Evolutionary conservation across 2,113 vertebrate species (phyloP), one percentile per base, ranked within the genome.

Genomic region (Campylomormyrus tamandua): DNA sequence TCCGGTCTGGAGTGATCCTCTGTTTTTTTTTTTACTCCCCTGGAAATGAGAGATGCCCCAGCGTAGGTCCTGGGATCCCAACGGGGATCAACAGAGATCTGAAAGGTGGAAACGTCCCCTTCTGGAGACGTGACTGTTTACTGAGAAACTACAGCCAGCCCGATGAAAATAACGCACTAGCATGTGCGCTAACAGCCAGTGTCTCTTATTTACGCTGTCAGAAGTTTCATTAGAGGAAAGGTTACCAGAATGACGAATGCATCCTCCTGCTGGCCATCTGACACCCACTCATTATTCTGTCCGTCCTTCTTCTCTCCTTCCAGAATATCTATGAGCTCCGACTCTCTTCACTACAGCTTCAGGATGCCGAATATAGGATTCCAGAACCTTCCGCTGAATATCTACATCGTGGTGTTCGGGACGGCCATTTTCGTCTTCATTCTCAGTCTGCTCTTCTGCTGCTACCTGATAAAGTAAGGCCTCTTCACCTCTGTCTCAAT

Each of bases 351-450:
- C 94, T 97, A 97, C 95, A 97, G 96, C 96, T 98, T 98, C 97
- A 99, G 97, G 95, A 99, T 99, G 98, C 98, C 98, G 93, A 99
- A 99, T 95, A 99, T 99, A 89, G 98, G 98, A 95, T 99, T 99
- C 95, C 98, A 99, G 96, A 99, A 99, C 93, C 97, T 99, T 93
- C 98, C 98, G 91, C 97, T 99, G 92, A 99, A 99, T 94, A 99
- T 99, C 96, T 99, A 99, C 95, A 99, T 99, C 66, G 98, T 99
- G 93, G 98, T 99, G 92, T 99, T 99, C 1, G 98, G 98, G 93
- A 99, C 98, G 0, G 98, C 98, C 90, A 98, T 99, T 94, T 99
- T 99, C 84, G 98, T 99, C 95, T 99, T 99, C 96, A 99, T 99
- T 93, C 98, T 99, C 93, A 99, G 98, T 92, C 97, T 99, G 91